These are phyloP conservation scores for Umimayanthus chanpuru DNA, from an alignment of 92 coral and sea anemone genomes.

Conservation along the genomic window DNA sequence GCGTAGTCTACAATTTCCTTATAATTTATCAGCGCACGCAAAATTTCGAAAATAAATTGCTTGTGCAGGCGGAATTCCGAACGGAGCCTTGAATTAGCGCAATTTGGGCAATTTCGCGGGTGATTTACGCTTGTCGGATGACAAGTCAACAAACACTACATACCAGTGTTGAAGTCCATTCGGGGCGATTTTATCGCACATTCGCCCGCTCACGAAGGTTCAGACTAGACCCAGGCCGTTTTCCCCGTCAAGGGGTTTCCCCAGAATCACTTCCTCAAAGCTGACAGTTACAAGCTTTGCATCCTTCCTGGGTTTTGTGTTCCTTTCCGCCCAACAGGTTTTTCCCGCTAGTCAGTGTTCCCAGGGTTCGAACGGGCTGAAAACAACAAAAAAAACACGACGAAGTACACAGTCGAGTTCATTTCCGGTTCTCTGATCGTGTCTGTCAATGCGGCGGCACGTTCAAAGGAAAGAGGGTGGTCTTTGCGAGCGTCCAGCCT, in stretches of 20 bases:
- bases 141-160: constrained; percentile 40
- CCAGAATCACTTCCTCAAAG: constrained; percentile 19
- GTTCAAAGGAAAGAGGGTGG: constrained; percentile 77
- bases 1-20: not conserved
- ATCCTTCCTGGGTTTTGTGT: constrained; percentile 40
- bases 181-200: not conserved
- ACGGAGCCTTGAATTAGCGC: not conserved
- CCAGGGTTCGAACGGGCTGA: constrained; percentile 26
- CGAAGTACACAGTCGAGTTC: constrained; percentile 54
- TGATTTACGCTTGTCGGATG: not conserved
- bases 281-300: not conserved
- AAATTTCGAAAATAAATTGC: not conserved
- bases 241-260: constrained; percentile 33
- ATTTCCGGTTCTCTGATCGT: constrained; percentile 74
- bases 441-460: constrained; percentile 79
- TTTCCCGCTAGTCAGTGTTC: constrained; percentile 7
- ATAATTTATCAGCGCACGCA: not conserved
- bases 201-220: not conserved
- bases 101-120: not conserved
- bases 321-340: not conserved
- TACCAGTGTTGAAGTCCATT: constrained; percentile 42
- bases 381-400: constrained; percentile 39
- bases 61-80: constrained; percentile 1
- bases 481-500: constrained; percentile 41
- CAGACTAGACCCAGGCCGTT: not conserved